Conservation (phyloP, 2,113 vertebrate genomes). For the Saccopteryx bilineata region DNA sequence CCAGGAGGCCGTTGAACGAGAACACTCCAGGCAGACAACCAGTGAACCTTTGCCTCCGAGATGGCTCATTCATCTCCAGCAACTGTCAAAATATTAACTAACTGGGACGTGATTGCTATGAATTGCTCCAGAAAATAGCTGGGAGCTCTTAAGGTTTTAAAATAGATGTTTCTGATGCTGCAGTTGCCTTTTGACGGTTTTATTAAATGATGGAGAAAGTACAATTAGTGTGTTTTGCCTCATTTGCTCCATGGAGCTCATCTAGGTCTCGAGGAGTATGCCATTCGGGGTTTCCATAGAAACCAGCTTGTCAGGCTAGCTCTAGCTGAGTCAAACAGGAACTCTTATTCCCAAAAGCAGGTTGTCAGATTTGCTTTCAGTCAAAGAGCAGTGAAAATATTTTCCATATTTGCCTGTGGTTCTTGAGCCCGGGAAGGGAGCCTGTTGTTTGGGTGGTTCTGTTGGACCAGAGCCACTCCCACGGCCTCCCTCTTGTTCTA, state of each 20-base stretch:
- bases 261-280: slow-evolving; percentile 75
- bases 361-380: slow-evolving; percentile 86
- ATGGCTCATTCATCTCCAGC: accelerated
- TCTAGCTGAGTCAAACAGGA: slow-evolving; percentile 88
- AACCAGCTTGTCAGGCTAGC: slow-evolving; percentile 88
- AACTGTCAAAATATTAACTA: slow-evolving; percentile 57
- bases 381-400: slow-evolving; percentile 71
- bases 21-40: background rate
- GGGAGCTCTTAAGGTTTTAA: background rate
- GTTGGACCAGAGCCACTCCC: background rate
- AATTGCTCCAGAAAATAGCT: background rate
- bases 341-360: slow-evolving; percentile 89
- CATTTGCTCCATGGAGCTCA: slow-evolving; percentile 40
- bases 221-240: slow-evolving; percentile 68
- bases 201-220: slow-evolving; percentile 8
- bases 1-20: background rate
- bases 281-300: slow-evolving; percentile 89
- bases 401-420: slow-evolving; percentile 22
- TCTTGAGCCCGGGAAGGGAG: background rate
- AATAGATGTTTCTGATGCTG: background rate
- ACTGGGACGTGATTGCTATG: background rate
- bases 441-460: background rate
- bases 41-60: background rate
- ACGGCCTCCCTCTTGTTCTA: too few relatives aligned
- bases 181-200: slow-evolving; percentile 32